Conservation (phyloP, 2,113 vertebrate species). For the Apistogramma diplotaenia region DNA sequence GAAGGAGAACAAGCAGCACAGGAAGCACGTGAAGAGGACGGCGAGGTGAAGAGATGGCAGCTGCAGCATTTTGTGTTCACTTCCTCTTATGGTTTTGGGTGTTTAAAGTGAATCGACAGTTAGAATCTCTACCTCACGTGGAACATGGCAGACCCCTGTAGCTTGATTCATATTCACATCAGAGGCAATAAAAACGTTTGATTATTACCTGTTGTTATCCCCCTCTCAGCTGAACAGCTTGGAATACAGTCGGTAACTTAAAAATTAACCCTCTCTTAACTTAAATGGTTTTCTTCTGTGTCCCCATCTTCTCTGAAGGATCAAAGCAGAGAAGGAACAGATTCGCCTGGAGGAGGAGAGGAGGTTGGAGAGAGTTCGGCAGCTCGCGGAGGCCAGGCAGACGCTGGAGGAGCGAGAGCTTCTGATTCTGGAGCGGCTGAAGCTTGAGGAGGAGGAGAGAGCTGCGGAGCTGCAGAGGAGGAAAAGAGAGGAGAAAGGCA, state of each 20-base stretch:
- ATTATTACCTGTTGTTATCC: too few species aligned
- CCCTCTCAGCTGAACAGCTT: not conserved
- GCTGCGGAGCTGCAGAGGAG: constrained; percentile 41
- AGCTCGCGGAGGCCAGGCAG: constrained; percentile 24
- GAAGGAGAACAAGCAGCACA: constrained; percentile 80
- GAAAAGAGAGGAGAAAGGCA: constrained; percentile 51
- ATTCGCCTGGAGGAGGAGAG: constrained; percentile 79
- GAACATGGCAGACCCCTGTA: not conserved
- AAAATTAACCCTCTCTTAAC: not conserved
- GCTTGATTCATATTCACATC: not conserved
- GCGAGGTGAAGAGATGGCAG: constrained; percentile 44
- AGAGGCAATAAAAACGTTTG: not conserved
- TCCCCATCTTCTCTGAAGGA: constrained; percentile 60
- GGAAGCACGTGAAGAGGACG: constrained; percentile 78
- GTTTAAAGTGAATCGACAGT: not conserved
- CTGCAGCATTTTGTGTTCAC: not conserved
- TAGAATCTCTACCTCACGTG: not conserved
- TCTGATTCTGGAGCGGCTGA: constrained; percentile 72
- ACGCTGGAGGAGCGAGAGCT: constrained; percentile 62
- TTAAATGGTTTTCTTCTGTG: not conserved
- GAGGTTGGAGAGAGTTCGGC: constrained; percentile 29
- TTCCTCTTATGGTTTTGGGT: not conserved
- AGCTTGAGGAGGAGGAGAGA: constrained; percentile 74
- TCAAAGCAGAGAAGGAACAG: constrained; percentile 86
- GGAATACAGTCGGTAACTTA: not conserved